A percentile compares a stretch with the other conserved stretches of the same genome.
These are phyloP conservation scores for Eremobia ochroleuca DNA, from an alignment of 2,888 invertebrate genomes.

Conservation along the genomic window DNA sequence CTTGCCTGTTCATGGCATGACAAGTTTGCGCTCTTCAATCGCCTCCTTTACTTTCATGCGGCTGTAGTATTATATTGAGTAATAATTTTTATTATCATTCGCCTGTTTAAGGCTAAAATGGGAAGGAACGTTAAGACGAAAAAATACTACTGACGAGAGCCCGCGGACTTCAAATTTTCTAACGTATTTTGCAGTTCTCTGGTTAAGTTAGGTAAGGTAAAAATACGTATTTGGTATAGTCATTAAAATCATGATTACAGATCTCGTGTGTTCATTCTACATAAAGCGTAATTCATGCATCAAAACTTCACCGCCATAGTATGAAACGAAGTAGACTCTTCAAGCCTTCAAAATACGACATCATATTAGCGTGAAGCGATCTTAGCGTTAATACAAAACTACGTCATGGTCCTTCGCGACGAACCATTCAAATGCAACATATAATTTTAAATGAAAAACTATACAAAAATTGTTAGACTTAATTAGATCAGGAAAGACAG, in stretches of 20 bases:
- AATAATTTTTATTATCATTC: too few species aligned
- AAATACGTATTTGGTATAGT: background rate
- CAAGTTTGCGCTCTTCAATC: background rate
- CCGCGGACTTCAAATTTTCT: too few species aligned
- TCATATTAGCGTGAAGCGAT: background rate
- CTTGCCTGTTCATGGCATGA: constrained; percentile 11
- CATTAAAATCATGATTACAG: background rate
- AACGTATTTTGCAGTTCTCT: too few species aligned
- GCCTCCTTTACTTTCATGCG: constrained; percentile 5
- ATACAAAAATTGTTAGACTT: background rate
- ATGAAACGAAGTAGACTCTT: background rate
- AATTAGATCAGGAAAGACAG: background rate
- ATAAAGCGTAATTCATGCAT: too few species aligned
- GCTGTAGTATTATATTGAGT: constrained; percentile 18
- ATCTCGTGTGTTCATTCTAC: background rate
- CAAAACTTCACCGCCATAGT: background rate
- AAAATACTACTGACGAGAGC: too few species aligned
- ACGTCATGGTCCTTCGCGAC: background rate
- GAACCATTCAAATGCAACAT: background rate
- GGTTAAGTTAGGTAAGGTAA: too few species aligned
- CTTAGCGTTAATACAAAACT: background rate
- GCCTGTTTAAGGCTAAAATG: background rate
- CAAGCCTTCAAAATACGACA: background rate
- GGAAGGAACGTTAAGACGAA: too few species aligned
- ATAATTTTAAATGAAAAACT: background rate